A percentile compares a stretch with the other conserved stretches of the same genome.
phyloP scores from a whole-genome alignment of 2,888 invertebrate species.

The Scaeva pyrastri region DNA sequence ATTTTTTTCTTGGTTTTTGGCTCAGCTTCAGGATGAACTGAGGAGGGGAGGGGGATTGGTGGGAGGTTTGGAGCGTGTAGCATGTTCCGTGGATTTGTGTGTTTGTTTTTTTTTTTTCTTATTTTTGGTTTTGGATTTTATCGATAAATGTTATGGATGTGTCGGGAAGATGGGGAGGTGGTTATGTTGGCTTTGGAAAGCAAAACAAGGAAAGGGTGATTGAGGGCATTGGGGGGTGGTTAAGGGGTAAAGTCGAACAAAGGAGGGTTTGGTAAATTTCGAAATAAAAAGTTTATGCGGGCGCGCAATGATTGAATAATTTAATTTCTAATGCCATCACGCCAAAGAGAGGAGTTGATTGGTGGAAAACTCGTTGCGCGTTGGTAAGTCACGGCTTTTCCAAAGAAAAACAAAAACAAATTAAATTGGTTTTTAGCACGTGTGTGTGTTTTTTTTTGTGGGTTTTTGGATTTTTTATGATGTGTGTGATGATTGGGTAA shows the following conservation, averaged over 20 bases:
- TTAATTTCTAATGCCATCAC: constrained; percentile 63
- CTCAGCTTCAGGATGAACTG: background rate
- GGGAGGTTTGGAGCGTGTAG: background rate
- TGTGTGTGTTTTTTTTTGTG: constrained; percentile 1
- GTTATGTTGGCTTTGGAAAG: too few species aligned
- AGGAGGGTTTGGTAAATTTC: background rate
- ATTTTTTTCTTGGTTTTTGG: constrained; percentile 1
- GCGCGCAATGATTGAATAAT: constrained; percentile 65
- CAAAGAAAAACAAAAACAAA: constrained; percentile 26
- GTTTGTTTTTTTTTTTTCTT: constrained; percentile 1
- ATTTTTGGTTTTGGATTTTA: constrained; percentile 1
- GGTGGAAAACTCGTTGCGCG: constrained; percentile 51
- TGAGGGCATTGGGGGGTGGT: too few species aligned
- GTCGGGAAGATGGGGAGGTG: too few species aligned
- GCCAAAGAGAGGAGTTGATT: constrained; percentile 45
- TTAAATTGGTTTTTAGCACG: constrained; percentile 18
- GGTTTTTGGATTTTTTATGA: constrained; percentile 7
- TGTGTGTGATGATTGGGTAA: constrained; percentile 32
- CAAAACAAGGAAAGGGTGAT: too few species aligned
- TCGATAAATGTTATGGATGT: constrained; percentile 33
- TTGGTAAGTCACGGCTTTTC: constrained; percentile 43
- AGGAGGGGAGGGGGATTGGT: constrained; percentile 12
- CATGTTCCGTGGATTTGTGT: constrained; percentile 8
- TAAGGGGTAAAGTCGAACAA: too few species aligned
- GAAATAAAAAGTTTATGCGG: constrained; percentile 54